Base-by-base conservation (phyloP, 2,797 vertebrate species). In the Sebastes matsubarae region DNA sequence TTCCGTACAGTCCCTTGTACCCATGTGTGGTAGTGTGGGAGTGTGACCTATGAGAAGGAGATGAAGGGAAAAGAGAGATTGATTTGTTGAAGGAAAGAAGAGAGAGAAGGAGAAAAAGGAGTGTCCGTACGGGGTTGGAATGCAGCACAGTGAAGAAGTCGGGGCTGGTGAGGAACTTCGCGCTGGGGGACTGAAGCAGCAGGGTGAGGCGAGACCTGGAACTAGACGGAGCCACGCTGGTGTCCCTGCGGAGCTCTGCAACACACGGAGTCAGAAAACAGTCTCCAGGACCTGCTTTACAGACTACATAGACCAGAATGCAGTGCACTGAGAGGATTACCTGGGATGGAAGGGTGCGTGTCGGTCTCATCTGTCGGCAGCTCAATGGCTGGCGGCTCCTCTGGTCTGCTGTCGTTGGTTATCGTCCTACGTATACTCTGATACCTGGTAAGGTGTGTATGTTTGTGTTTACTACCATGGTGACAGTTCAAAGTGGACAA, bases 111-210 rank as follows among this genome's bases (percentile, higher is more conserved):
- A 25, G 13, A 36, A 50, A 34, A 20, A 16, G 0, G 6, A 46
- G 64, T 24, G 73, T 63, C 30, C 97, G 93, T 92, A 98, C 98
- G 88, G 97, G 97, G 97, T 98, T 98, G 93, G 97, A 98, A 97
- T 99, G 98, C 94, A 99, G 97, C 95, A 98, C 97, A 90, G 97
- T 97, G 95, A 99, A 99, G 96, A 99, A 99, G 93, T 99, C 98
- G 7, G 98, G 97, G 96, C 97, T 98, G 94, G 97, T 97, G 92
- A 99, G 97, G 91, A 99, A 99, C 93, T 97, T 98, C 91, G 97
- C 97, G 27, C 97, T 96, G 59, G 98, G 97, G 30, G 98, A 98
- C 94, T 98, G 97, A 72, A 99, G 96, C 85, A 98, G 95, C 76
- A 98, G 88, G 7, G 94, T 95, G 85, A 98, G 96, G 78, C 97